These are phyloP conservation scores for Leptura quadrifasciata DNA, from an alignment of 2,888 invertebrate genomes.

Conservation along the genomic window DNA sequence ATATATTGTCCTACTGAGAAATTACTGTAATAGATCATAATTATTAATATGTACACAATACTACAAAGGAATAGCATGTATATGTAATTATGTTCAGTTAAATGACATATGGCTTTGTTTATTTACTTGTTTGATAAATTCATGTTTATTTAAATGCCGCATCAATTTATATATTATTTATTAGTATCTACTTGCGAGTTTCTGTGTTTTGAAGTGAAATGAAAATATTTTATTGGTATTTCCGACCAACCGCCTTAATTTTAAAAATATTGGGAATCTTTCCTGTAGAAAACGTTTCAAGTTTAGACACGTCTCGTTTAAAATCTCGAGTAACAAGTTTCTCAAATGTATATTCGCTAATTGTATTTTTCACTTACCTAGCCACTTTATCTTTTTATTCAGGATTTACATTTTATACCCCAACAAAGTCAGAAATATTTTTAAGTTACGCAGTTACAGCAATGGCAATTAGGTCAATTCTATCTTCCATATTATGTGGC, in stretches of 20 bases:
- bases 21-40: background rate
- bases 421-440: conserved; percentile 2
- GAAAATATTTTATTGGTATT: conserved; percentile 61
- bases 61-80: background rate
- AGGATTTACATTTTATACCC: conserved; percentile 47
- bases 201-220: conserved; percentile 16
- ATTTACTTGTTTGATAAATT: conserved; percentile 1
- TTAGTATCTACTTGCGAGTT: background rate
- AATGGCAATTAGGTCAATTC: conserved; percentile 48
- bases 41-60: background rate
- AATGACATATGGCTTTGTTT: conserved; percentile 1
- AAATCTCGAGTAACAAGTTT: conserved; percentile 50
- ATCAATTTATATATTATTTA: conserved; percentile 1
- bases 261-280: conserved; percentile 59
- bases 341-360: conserved; percentile 46
- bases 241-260: conserved; percentile 57
- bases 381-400: conserved; percentile 48
- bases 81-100: background rate
- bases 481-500: conserved; percentile 53
- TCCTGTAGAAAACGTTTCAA: conserved; percentile 58
- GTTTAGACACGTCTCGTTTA: conserved; percentile 45
- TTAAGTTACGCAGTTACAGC: conserved; percentile 42
- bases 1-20: background rate
- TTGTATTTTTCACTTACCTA: conserved; percentile 48
- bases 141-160: background rate